These are phyloP conservation scores for Nymphalis io DNA, from an alignment of 1,140 invertebrate species.

Conservation along the genomic window DNA sequence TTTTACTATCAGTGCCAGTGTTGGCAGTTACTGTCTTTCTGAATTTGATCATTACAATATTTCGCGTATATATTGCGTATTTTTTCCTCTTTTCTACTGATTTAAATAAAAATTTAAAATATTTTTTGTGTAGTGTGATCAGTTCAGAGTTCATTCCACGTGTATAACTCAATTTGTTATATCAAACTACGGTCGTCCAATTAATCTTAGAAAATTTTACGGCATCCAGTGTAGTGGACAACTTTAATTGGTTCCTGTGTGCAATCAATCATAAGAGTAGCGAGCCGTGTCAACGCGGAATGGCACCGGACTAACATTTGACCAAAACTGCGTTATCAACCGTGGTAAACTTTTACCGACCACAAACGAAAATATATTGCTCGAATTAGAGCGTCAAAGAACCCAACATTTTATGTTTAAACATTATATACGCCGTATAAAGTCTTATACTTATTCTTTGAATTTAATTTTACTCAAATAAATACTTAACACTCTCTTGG, in stretches of 20 bases:
- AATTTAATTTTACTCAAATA: no score
- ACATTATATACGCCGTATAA: background rate
- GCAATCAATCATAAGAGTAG: constrained; percentile 58
- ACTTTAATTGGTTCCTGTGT: constrained; percentile 65
- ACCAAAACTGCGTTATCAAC: constrained; percentile 26
- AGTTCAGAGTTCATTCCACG: constrained; percentile 27
- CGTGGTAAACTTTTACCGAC: constrained; percentile 11
- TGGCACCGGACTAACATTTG: constrained; percentile 23
- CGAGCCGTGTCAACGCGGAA: constrained; percentile 29
- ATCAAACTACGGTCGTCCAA: constrained; percentile 19
- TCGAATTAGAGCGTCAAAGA: constrained; percentile 18
- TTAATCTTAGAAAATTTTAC: constrained; percentile 48
- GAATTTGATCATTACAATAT: no score
- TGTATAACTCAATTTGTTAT: constrained; percentile 31
- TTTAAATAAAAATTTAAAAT: no score
- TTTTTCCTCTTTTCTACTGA: no score
- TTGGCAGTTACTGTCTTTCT: no score
- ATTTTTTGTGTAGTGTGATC: no score
- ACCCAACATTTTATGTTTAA: constrained; percentile 13
- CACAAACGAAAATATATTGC: constrained; percentile 32
- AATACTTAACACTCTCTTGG: no score
- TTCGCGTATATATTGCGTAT: no score
- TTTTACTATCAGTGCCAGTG: no score
- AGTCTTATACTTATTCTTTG: no score
- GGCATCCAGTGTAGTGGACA: constrained; percentile 61